Conservation (phyloP, 2,888 invertebrate genomes). For the Oscheius onirici region DNA sequence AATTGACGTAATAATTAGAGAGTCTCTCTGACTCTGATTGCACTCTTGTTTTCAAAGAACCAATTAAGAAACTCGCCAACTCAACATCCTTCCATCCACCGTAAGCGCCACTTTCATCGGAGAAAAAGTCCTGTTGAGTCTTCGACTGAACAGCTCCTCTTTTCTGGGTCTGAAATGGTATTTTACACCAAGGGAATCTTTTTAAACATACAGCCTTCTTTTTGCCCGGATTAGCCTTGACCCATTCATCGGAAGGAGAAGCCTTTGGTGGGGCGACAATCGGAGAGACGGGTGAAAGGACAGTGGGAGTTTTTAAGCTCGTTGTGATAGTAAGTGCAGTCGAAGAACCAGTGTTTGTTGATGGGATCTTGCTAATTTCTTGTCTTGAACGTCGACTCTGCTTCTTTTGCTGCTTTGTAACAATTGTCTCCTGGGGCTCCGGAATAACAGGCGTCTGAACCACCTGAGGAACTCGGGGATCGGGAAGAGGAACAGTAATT, state of each 20-base stretch:
- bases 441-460: neutral
- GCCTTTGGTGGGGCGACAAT: slow-evolving; percentile 20
- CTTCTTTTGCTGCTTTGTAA: slow-evolving; percentile 3
- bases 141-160: neutral
- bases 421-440: neutral
- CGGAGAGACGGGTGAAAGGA: neutral
- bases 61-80: slow-evolving; percentile 40
- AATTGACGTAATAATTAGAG: slow-evolving; percentile 5
- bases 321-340: neutral
- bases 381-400: slow-evolving; percentile 9
- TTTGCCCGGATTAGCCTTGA: slow-evolving; percentile 41
- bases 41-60: neutral
- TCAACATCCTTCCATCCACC: slow-evolving; percentile 46
- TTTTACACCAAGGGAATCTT: neutral
- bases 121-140: slow-evolving; percentile 23
- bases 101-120: slow-evolving; percentile 30
- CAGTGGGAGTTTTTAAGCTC: neutral
- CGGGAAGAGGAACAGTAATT: neutral
- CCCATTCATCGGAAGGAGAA: slow-evolving; percentile 48
- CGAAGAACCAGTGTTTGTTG: neutral
- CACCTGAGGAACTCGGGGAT: slow-evolving; percentile 17
- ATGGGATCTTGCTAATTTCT: neutral
- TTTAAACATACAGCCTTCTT: slow-evolving; percentile 36
- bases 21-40: neutral
- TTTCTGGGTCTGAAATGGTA: slow-evolving; percentile 15